phyloP scores from a whole-genome alignment of 2,113 vertebrate genomes.

The Synchiropus splendidus region DNA sequence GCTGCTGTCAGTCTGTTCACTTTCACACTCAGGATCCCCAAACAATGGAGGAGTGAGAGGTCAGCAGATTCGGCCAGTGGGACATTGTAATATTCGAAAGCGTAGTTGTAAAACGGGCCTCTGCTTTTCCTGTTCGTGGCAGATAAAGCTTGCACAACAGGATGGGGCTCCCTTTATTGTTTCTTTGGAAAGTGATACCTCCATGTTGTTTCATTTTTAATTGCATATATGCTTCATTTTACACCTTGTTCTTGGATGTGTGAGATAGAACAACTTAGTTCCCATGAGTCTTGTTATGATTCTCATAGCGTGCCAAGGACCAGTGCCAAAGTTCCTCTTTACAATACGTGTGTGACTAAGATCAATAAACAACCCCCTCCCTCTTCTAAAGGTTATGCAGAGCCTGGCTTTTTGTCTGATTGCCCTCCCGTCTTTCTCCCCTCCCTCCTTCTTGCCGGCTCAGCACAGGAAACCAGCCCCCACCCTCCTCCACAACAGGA shows the following conservation, averaged over 20 bases:
- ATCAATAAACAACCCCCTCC: constrained; percentile 73
- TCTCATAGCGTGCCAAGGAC: constrained; percentile 71
- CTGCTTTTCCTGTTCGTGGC: constrained; percentile 17
- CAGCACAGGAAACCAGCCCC: constrained; percentile 63
- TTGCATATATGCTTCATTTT: no score
- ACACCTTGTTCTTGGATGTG: background rate
- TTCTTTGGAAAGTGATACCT: no score
- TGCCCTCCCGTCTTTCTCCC: constrained; percentile 42
- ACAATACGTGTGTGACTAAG: constrained; percentile 74
- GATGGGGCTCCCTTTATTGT: no score
- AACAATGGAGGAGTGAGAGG: constrained; percentile 48
- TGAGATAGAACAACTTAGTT: background rate
- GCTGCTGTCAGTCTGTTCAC: constrained; percentile 30
- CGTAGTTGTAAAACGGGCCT: constrained; percentile 23
- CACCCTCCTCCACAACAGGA: constrained; percentile 31
- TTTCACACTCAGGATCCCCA: constrained; percentile 33
- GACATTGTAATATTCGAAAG: constrained; percentile 11
- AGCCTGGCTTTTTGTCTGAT: constrained; percentile 49
- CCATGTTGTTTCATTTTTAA: no score
- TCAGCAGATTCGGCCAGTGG: constrained; percentile 18
- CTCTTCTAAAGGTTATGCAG: constrained; percentile 58
- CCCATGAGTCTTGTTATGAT: constrained; percentile 22
- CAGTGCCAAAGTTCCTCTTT: constrained; percentile 67
- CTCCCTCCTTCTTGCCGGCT: constrained; percentile 32
- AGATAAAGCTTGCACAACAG: constrained; percentile 8